These are phyloP conservation scores for Drosophila paucipuncta DNA, from an alignment of 2,888 invertebrate species.

Conservation along the genomic window DNA sequence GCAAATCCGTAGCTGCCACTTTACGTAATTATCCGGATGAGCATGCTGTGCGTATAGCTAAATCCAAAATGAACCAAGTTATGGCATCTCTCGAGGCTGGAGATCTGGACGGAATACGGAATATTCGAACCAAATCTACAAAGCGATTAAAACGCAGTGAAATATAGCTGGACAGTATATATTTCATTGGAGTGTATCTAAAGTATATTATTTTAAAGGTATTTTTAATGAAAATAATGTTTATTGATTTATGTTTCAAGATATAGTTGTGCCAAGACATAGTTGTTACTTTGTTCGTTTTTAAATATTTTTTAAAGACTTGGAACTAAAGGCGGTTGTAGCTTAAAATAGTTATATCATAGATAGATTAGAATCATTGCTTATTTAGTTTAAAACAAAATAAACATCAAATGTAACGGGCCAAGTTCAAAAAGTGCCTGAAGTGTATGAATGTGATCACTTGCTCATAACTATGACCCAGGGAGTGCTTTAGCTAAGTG, in stretches of 20 bases:
- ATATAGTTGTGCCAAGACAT: too few relatives aligned
- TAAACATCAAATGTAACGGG: background rate
- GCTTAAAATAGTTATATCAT: constrained; percentile 32
- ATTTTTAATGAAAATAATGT: background rate
- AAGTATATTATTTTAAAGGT: background rate
- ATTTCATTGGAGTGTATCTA: background rate
- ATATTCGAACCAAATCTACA: background rate
- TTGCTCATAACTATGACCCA: constrained; percentile 38
- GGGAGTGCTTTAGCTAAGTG: constrained; percentile 2
- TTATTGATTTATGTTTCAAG: background rate
- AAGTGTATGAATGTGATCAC: background rate
- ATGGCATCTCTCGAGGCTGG: background rate
- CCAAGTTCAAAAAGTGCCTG: constrained; percentile 31
- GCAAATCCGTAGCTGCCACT: background rate
- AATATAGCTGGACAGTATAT: background rate
- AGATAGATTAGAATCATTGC: constrained; percentile 6
- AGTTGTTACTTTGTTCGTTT: background rate
- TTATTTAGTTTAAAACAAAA: background rate
- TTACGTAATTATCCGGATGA: background rate
- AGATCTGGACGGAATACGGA: background rate
- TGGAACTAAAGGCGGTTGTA: background rate
- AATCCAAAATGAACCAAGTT: background rate
- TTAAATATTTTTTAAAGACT: background rate
- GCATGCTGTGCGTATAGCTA: background rate
- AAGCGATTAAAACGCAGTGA: background rate